A percentile compares a stretch with the other conserved stretches of the same genome.
phyloP scores from a whole-genome alignment of 2,797 vertebrate genomes.

The Tapera naevia region DNA sequence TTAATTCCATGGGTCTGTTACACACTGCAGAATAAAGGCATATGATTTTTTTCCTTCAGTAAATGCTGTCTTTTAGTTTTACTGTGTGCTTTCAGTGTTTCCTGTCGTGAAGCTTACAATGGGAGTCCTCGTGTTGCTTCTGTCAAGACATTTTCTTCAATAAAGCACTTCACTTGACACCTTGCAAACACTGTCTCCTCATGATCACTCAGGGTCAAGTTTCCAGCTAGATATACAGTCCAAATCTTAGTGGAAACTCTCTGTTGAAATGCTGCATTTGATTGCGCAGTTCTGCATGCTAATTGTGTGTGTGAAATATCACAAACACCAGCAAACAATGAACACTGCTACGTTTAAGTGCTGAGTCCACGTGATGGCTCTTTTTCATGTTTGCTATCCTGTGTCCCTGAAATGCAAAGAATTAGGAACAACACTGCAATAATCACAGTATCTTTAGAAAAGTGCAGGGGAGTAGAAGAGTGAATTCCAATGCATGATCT shows the following conservation, averaged over 20 bases:
- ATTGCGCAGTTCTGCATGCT: neutral
- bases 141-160: neutral
- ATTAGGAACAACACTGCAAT: neutral
- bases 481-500: neutral
- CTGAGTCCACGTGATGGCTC: rapidly evolving
- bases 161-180: neutral
- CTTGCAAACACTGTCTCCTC: neutral
- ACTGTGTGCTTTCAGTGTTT: neutral
- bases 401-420: neutral
- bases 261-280: neutral
- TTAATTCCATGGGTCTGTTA: neutral
- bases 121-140: neutral
- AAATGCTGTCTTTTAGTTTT: neutral
- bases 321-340: neutral
- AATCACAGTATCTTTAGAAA: neutral
- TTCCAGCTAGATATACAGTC: neutral
- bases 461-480: neutral
- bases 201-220: neutral
- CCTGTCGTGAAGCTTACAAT: neutral
- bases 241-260: neutral
- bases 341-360: neutral
- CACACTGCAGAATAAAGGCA: neutral
- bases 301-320: neutral
- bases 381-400: neutral
- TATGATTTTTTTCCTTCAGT: neutral